A percentile compares a stretch with the other conserved stretches of the same genome.
Conservation (phyloP, 2,113 vertebrate genomes). For the Etheostoma cragini region DNA sequence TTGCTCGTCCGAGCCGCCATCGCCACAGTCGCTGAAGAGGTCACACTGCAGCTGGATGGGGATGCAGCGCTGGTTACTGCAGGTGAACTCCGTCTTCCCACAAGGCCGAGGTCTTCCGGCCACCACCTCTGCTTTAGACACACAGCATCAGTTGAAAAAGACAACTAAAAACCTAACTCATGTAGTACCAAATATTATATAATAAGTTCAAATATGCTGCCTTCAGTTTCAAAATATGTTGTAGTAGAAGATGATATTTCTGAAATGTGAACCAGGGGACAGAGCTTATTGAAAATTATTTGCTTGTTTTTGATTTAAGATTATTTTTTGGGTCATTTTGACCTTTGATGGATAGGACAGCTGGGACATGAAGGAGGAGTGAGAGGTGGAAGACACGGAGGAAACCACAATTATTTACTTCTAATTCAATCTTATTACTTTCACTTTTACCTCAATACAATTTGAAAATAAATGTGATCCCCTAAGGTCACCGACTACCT, state of each 20-base stretch:
- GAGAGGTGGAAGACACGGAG: too few species aligned
- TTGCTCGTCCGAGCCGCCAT: slow-evolving; percentile 92
- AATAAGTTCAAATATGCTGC: not conserved
- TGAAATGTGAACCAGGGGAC: not conserved
- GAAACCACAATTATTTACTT: not conserved
- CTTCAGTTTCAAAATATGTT: not conserved
- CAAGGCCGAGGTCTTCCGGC: slow-evolving; percentile 88
- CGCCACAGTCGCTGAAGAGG: slow-evolving; percentile 94
- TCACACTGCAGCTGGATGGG: slow-evolving; percentile 92
- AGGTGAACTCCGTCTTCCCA: slow-evolving; percentile 95
- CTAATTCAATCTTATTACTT: not conserved
- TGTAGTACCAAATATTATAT: not conserved
- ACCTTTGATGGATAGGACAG: too few species aligned
- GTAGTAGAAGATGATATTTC: not conserved
- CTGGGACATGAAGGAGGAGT: too few species aligned
- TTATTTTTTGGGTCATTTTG: too few species aligned
- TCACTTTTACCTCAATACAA: not conserved
- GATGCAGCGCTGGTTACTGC: slow-evolving; percentile 90
- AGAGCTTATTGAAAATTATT: not conserved
- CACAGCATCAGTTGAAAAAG: not conserved
- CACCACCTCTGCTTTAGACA: slow-evolving; percentile 83
- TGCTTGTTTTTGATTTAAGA: not conserved
- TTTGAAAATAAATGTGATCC: not conserved
- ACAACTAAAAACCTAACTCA: not conserved
- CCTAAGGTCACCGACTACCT: not conserved